Base-by-base conservation (phyloP, 1,140 invertebrate genomes). In the Chironomus striatipennis region DNA sequence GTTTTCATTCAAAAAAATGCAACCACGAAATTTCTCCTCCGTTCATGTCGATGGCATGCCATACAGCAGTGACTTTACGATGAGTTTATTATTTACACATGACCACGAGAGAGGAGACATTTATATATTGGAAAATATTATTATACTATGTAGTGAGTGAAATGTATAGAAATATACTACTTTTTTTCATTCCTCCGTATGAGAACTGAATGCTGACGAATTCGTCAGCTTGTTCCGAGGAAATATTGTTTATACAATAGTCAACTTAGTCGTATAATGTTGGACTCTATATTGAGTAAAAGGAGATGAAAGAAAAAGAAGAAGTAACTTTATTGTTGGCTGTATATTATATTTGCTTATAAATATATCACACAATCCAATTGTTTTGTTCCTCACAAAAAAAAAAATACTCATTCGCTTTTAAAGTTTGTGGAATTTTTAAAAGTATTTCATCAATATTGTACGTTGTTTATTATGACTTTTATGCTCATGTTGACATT, bases 81-180 rank as follows among this genome's bases (percentile, higher is more conserved):
- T 70, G 20, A 20, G 65, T 70, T 70, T 70, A 70, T 70, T 70
- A 70, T 70, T 70, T 70, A 70, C 65, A 70, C 47, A 57, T 57
- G 47, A 57, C 47, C 47, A 57, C 47, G 47, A 57, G 47, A 57
- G 47, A n/a, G 47, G n/a, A 57, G 12, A 57, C n/a, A 47, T 57
- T 12, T 57, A 47, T 34, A 34, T 34, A 34, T 34, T 34, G 24
- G 5, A 34, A 34, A 34, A 34, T 34, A 34, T 34, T 34, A 34
- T 34, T 34, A 34, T 34, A 34, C 24, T 34, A 34, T 34, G 24
- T 34, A 34, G 24, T 34, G 24, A 34, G 24, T 34, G 24, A 34
- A 34, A 34, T 34, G 24, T 34, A 34, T 34, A 34, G 24, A 34
- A 34, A 34, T 34, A 34, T 5, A 34, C 24, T 34, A 5, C n/a